Conservation (phyloP, 2,888 invertebrate genomes). For the Minunthozetes semirufus region DNA sequence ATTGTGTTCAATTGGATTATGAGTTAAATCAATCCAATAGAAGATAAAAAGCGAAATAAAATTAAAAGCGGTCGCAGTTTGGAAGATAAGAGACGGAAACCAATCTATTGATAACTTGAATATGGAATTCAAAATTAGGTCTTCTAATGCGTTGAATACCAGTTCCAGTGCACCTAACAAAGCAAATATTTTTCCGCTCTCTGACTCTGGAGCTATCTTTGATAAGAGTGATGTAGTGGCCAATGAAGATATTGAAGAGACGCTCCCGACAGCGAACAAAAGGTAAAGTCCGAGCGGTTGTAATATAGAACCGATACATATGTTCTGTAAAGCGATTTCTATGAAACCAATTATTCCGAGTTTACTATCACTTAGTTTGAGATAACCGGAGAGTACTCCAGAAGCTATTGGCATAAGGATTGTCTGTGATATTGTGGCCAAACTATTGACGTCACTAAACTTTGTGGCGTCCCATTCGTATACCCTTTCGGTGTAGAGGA, state of each 20-base stretch:
- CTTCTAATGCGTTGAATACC: background rate
- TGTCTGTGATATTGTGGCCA: background rate
- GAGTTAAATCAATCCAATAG: slow-evolving; percentile 2
- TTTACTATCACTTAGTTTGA: background rate
- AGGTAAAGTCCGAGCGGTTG: background rate
- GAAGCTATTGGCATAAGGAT: background rate
- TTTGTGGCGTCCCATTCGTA: background rate
- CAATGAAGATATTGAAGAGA: background rate
- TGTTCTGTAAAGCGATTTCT: background rate
- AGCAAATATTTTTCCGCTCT: slow-evolving; percentile 13
- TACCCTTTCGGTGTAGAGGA: slow-evolving; percentile 1
- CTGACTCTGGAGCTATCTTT: background rate
- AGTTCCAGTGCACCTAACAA: slow-evolving; percentile 3
- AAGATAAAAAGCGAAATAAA: background rate
- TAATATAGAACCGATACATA: background rate
- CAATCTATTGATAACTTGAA: background rate
- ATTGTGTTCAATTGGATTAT: background rate
- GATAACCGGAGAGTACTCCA: background rate
- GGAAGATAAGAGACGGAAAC: background rate
- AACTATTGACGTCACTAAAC: background rate
- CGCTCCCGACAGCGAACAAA: background rate
- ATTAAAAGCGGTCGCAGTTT: background rate
- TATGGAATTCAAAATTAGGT: background rate
- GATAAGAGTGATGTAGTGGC: slow-evolving; percentile 1
- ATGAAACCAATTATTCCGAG: background rate